phyloP scores from a whole-genome alignment of 1,140 invertebrate species.

The Trichonephila inaurata region DNA sequence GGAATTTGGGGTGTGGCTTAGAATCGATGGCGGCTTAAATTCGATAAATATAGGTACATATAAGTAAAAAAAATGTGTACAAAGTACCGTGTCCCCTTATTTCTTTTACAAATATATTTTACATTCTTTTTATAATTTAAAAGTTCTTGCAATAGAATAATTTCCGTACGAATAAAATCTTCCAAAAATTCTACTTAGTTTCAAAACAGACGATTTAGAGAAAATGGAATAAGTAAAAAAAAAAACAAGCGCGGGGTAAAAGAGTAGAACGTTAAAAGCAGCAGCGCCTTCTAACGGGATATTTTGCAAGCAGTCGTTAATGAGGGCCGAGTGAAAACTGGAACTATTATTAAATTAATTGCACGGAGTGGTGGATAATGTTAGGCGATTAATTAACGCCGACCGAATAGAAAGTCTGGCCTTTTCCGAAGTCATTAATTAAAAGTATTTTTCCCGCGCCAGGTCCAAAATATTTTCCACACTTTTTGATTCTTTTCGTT shows the following conservation, averaged over 20 bases:
- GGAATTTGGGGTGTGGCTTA: no score
- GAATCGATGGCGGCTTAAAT: no score
- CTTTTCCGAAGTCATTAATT: constrained; percentile 72
- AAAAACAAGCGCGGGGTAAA: neutral
- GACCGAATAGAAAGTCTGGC: constrained; percentile 74
- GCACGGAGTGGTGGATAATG: constrained; percentile 76
- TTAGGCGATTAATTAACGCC: constrained; percentile 77
- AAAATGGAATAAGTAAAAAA: constrained; percentile 7
- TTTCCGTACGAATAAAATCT: neutral
- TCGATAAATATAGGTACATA: neutral
- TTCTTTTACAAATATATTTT: neutral
- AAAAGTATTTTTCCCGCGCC: constrained; percentile 65
- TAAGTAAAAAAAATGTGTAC: no score
- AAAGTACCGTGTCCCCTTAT: neutral
- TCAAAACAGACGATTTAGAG: constrained; percentile 40
- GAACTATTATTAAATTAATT: constrained; percentile 77
- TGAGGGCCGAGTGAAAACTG: constrained; percentile 69
- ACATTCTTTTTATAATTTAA: neutral
- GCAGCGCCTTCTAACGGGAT: constrained; percentile 58
- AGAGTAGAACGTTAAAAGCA: neutral
- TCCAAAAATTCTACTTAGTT: neutral
- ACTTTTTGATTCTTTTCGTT: constrained; percentile 67
- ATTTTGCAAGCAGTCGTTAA: constrained; percentile 69
- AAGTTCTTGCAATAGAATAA: neutral
- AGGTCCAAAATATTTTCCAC: constrained; percentile 64